These are phyloP conservation scores for Phrynocephalus forsythii DNA, from an alignment of 2,797 vertebrate species.

Conservation along the genomic window DNA sequence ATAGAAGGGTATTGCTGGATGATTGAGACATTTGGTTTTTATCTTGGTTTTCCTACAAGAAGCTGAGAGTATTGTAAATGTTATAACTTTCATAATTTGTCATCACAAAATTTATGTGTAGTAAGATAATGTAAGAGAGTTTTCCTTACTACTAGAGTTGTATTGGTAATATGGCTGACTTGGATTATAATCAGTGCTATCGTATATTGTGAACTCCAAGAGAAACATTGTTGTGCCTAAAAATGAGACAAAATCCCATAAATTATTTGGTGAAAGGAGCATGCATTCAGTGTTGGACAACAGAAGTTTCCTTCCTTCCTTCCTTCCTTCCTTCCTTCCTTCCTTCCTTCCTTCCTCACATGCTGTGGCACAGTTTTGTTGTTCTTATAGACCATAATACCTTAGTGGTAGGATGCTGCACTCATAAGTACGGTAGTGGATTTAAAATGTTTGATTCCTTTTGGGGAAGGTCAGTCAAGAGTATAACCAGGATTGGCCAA, in stretches of 20 bases:
- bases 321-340: background rate
- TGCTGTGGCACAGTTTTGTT: too few relatives aligned
- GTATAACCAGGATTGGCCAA: background rate
- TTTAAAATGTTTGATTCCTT: background rate
- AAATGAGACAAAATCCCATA: too few relatives aligned
- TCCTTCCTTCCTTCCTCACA: fast-evolving
- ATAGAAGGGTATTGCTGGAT: background rate
- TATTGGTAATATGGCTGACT: background rate
- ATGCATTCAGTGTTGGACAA: background rate
- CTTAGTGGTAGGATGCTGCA: too few relatives aligned
- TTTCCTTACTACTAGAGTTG: background rate
- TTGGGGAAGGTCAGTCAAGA: background rate
- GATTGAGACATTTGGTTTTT: background rate
- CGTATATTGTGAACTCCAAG: background rate
- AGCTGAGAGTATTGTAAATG: background rate
- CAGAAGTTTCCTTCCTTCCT: background rate
- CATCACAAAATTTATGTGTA: background rate
- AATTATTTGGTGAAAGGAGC: too few relatives aligned
- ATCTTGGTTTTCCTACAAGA: background rate
- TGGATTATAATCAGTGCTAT: background rate
- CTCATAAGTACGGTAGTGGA: background rate
- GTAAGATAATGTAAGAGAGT: background rate
- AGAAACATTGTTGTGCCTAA: background rate
- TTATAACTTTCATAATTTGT: background rate
- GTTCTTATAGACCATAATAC: too few relatives aligned